Conservation (phyloP, 2,113 vertebrate genomes). For the Sterna hirundo region DNA sequence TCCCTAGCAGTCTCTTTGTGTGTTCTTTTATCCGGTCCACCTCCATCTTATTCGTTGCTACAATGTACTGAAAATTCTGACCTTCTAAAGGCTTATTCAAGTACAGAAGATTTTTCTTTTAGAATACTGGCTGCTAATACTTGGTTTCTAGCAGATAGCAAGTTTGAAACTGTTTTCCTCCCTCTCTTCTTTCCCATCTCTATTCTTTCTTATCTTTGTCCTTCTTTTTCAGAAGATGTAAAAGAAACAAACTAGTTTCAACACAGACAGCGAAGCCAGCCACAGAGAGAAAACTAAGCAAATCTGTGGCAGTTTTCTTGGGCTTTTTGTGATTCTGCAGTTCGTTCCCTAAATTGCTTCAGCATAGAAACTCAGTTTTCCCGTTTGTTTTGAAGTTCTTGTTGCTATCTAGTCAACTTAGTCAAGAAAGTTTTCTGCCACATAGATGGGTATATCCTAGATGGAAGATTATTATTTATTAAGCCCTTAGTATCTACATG, state of each 20-base stretch:
- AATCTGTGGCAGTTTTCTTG: neutral
- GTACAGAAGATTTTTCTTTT: neutral
- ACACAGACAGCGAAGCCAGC: neutral
- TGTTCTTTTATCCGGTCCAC: neutral
- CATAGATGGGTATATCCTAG: accelerated
- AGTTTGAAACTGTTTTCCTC: neutral
- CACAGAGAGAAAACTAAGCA: neutral
- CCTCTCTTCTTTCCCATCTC: neutral
- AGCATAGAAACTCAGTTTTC: neutral
- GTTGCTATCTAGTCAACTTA: neutral
- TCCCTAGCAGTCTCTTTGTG: neutral
- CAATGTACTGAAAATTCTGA: neutral
- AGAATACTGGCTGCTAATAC: neutral
- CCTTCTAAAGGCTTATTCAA: neutral
- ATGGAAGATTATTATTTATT: neutral
- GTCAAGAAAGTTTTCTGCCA: neutral
- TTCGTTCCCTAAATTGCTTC: neutral
- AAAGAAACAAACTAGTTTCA: neutral
- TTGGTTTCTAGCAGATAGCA: neutral
- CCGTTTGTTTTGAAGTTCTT: neutral
- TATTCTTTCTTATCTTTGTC: neutral
- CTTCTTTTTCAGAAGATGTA: neutral
- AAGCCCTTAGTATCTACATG: neutral
- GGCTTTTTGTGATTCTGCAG: neutral
- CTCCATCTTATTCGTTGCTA: neutral